Base-by-base conservation (phyloP, 2,113 vertebrate species). In the Eptesicus fuscus region DNA sequence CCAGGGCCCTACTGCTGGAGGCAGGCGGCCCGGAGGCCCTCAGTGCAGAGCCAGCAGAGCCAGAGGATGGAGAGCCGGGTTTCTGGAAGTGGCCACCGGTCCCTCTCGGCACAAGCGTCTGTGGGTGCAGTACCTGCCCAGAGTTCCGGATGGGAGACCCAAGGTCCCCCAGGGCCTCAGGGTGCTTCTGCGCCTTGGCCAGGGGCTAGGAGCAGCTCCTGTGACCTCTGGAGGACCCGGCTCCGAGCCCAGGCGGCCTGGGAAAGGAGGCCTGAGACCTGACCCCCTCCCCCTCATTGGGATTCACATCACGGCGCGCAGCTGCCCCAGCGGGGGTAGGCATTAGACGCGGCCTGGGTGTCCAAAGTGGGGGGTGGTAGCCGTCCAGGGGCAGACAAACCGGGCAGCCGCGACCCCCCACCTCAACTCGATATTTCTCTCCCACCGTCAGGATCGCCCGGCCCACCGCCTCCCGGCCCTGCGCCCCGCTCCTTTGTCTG, bases 271-370 rank as follows among this genome's bases (percentile, higher is more conserved):
- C 84, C 78, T 9, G 59, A 61, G 90, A 74, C 22, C 74, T n/a
- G 44, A 18, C 32, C 37, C 79, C 74, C 14, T 0, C 30, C 37
- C 42, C 18, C 1, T 40, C 42, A 90, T 96, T 96, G 94, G 92
- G 90, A 97, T 97, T 96, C 97, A 87, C 92, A 73, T 94, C 97
- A 97, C 94, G 56, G 91, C 3, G 8, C 7, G 4, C 61, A 9
- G 69, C 56, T 14, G 92, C 79, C 76, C 69, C 83, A 20, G 61
- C 83, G 90, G 44, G 25, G 65, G 80, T 53, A 90, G 83, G 95
- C 96, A 97, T 97, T 97, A 96, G 96, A 97, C 90, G 97, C 97
- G 97, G 97, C 93, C 67, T 96, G 96, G 95, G 97, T 95, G 95
- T 97, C 97, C 96, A 9, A 44, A 76, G 87, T 37, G 56, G 90